phyloP scores from a whole-genome alignment of 2,797 vertebrate species.

The Paedocypris micromegethes region DNA sequence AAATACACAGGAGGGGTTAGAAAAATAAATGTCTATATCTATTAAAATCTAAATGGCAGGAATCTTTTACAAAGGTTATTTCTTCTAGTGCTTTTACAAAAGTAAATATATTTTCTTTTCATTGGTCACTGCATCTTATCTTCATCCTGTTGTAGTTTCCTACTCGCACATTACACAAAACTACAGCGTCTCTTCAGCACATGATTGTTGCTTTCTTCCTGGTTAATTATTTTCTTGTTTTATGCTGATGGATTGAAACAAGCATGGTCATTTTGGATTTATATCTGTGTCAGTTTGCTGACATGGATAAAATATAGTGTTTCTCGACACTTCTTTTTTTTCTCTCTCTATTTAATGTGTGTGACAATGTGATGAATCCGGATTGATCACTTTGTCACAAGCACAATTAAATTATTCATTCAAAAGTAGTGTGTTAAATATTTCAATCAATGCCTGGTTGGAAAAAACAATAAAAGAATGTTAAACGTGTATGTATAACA shows the following conservation, averaged over 20 bases:
- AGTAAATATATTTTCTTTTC: background rate
- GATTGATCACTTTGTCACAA: background rate
- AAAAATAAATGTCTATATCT: constrained; percentile 51
- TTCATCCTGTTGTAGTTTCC: too few relatives aligned
- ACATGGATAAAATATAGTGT: constrained; percentile 46
- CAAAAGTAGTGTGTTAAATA: too few relatives aligned
- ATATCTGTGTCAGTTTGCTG: background rate
- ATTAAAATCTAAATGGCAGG: constrained; percentile 14
- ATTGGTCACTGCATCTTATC: constrained; percentile 2
- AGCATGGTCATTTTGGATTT: constrained; percentile 11
- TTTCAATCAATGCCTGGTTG: too few relatives aligned
- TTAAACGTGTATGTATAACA: too few relatives aligned
- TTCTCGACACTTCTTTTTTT: constrained; percentile 1
- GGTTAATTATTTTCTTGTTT: background rate
- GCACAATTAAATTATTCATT: background rate
- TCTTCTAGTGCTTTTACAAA: constrained; percentile 23
- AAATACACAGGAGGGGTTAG: constrained; percentile 44
- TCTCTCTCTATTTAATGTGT: too few relatives aligned
- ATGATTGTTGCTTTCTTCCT: too few relatives aligned
- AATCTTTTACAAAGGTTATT: constrained; percentile 8
- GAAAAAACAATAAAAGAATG: too few relatives aligned
- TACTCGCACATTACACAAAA: too few relatives aligned
- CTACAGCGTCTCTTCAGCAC: background rate
- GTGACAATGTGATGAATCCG: too few relatives aligned
- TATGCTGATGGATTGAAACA: constrained; percentile 11